Conservation (phyloP, 2,113 vertebrate genomes). For the Columbina picui region DNA sequence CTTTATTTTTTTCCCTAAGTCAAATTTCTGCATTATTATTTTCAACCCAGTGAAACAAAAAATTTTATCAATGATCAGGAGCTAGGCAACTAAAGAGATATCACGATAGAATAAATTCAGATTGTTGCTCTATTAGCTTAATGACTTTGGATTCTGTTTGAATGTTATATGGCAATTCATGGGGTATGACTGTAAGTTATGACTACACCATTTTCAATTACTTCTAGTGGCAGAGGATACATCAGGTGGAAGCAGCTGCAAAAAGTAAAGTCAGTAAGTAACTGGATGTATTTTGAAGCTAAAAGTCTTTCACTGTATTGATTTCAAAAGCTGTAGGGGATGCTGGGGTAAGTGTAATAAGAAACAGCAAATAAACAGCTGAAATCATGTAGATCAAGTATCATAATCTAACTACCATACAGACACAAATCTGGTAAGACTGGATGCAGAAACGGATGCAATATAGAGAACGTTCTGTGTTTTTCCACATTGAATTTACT, state of each 20-base stretch:
- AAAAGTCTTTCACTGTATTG: neutral
- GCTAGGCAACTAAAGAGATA: neutral
- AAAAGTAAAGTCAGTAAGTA: neutral
- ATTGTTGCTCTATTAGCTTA: neutral
- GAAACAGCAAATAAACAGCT: neutral
- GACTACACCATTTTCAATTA: neutral
- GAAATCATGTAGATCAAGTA: neutral
- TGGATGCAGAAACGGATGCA: neutral
- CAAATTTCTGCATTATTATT: neutral
- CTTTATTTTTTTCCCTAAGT: neutral
- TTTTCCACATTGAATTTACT: neutral
- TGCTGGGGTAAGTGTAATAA: neutral
- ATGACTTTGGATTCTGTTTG: neutral
- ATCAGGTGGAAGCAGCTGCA: neutral
- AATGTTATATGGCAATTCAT: neutral
- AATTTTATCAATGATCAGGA: neutral
- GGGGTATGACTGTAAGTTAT: neutral
- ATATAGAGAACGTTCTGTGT: neutral
- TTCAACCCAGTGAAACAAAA: neutral
- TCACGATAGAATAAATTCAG: neutral
- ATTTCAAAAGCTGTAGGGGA: neutral
- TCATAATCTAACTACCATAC: neutral
- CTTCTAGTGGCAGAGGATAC: neutral
- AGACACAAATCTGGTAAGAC: neutral
- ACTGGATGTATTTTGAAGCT: neutral